Conservation (phyloP, 2,113 vertebrate genomes). For the Xerus inauris region DNA sequence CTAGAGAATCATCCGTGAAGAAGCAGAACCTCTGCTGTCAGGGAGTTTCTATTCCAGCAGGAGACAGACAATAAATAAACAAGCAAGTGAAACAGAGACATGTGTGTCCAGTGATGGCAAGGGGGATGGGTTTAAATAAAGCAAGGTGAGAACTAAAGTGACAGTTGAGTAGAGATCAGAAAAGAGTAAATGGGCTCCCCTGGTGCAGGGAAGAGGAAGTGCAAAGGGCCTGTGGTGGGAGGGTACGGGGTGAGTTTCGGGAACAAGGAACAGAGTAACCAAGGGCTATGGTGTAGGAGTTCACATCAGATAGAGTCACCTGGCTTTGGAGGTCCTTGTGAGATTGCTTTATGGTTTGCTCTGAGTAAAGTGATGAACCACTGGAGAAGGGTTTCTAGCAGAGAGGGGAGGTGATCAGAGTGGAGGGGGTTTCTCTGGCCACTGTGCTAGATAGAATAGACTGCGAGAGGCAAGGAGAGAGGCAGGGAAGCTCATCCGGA, state of each 20-base stretch:
- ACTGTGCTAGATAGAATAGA: not conserved
- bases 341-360: not conserved
- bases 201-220: not conserved
- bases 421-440: not conserved
- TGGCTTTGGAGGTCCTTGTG: not conserved
- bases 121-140: not conserved
- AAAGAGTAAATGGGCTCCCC: not conserved
- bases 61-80: not conserved
- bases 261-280: not conserved
- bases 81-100: not conserved
- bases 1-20: not conserved
- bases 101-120: too few relatives aligned
- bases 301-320: not conserved
- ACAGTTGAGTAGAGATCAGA: not conserved
- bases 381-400: not conserved
- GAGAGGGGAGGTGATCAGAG: not conserved
- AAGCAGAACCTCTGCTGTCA: not conserved
- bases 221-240: not conserved
- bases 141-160: not conserved
- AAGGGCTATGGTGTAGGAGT: rapidly evolving
- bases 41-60: not conserved
- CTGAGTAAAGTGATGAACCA: not conserved
- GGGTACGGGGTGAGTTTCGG: not conserved
- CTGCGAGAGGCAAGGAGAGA: too few relatives aligned
- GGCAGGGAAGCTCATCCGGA: not conserved